These are phyloP conservation scores for Ichneumon xanthorius DNA, from an alignment of 2,888 invertebrate genomes.

Conservation along the genomic window DNA sequence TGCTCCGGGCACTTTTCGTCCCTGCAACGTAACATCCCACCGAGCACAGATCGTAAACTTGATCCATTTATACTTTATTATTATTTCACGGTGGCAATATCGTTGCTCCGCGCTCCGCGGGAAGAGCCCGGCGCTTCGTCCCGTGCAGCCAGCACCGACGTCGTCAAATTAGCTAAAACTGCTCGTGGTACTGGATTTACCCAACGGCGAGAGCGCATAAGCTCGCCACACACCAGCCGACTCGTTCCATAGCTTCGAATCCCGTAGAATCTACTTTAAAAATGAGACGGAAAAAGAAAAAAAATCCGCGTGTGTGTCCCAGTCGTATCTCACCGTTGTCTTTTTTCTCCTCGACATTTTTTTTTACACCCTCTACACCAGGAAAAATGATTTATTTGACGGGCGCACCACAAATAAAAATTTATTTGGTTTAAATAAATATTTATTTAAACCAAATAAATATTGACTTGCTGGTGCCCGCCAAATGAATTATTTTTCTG, in stretches of 20 bases:
- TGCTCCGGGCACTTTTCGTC: slow-evolving; percentile 62
- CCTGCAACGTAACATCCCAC: slow-evolving; percentile 68
- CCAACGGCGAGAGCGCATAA: slow-evolving; percentile 56
- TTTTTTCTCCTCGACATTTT: slow-evolving; percentile 4
- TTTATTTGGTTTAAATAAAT: too few relatives aligned
- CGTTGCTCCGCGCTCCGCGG: slow-evolving; percentile 70
- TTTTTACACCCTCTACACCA: not conserved
- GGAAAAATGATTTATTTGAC: too few relatives aligned
- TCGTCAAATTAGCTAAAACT: slow-evolving; percentile 84
- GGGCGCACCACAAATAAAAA: too few relatives aligned
- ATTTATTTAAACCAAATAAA: too few relatives aligned
- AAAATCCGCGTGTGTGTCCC: slow-evolving; percentile 19
- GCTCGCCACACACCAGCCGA: slow-evolving; percentile 23
- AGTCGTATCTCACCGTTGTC: slow-evolving; percentile 20
- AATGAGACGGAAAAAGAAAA: not conserved
- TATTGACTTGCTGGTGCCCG: too few relatives aligned
- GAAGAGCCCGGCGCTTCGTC: slow-evolving; percentile 31
- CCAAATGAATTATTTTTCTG: too few relatives aligned
- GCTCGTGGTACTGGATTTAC: slow-evolving; percentile 80
- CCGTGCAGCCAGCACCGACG: slow-evolving; percentile 64
- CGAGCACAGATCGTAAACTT: slow-evolving; percentile 80
- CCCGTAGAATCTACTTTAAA: slow-evolving; percentile 58
- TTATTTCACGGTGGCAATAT: slow-evolving; percentile 84
- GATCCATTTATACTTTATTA: slow-evolving; percentile 85
- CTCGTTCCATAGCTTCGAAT: slow-evolving; percentile 1